phyloP scores from a whole-genome alignment of 2,113 vertebrate species.

The Sylvia atricapilla region DNA sequence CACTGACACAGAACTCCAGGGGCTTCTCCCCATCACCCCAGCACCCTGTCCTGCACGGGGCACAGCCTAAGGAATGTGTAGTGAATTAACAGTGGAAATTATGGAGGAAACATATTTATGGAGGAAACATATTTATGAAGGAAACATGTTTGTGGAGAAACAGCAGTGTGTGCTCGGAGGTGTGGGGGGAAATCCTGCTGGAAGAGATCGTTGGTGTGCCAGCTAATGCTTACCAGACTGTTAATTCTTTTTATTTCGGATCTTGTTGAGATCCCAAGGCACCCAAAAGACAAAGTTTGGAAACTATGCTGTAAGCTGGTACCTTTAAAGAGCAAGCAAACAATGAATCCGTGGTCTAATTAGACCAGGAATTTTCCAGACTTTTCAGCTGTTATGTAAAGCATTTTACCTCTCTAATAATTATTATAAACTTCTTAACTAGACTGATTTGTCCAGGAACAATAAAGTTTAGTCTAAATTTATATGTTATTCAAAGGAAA shows the following conservation, averaged over 20 bases:
- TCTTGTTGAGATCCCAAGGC: neutral
- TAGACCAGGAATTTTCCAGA: constrained; percentile 58
- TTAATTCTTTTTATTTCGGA: constrained; percentile 31
- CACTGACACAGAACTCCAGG: neutral
- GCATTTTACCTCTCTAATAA: constrained; percentile 57
- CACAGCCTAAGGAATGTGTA: accelerated
- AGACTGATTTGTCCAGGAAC: constrained; percentile 56
- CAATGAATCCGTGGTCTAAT: constrained; percentile 35
- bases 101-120: neutral
- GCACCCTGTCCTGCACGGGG: accelerated
- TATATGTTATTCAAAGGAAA: constrained; percentile 59
- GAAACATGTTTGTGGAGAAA: neutral
- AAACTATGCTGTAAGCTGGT: constrained; percentile 27
- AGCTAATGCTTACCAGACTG: constrained; percentile 34
- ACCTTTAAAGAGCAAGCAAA: constrained; percentile 49
- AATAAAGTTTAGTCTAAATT: constrained; percentile 57
- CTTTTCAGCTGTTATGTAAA: constrained; percentile 38
- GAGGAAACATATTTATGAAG: neutral
- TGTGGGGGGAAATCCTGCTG: neutral
- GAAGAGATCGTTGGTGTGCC: neutral
- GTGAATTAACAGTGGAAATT: neutral
- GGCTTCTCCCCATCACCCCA: neutral
- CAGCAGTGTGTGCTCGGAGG: neutral
- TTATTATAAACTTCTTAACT: constrained; percentile 70
- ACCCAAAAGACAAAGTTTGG: constrained; percentile 34